Conservation (phyloP, 53 echinoderm and acorn worm genomes). For the Holothuria scabra region DNA sequence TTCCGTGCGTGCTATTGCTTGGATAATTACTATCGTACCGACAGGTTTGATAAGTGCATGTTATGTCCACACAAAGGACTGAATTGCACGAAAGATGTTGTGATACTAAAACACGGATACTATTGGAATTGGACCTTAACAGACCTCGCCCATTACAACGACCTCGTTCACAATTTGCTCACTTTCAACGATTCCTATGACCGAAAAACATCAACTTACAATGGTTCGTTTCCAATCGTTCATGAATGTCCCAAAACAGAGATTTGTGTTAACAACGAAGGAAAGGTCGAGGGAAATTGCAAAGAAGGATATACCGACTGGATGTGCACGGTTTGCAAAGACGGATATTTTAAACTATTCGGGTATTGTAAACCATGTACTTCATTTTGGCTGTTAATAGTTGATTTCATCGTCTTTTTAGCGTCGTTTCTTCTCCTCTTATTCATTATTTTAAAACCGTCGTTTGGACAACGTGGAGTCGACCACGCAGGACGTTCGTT, state of each 20-base stretch:
- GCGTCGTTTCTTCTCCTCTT: conserved; percentile 2
- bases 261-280: conserved; percentile 2
- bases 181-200: conserved; percentile 20
- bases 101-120: conserved; percentile 1
- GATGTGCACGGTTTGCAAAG: conserved; percentile 50
- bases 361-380: conserved; percentile 47
- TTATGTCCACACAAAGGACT: conserved; percentile 39
- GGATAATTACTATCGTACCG: conserved; percentile 11
- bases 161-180: not conserved
- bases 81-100: conserved; percentile 15
- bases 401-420: not conserved
- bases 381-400: not conserved
- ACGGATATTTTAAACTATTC: conserved; percentile 12
- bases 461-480: not conserved
- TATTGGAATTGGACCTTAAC: conserved; percentile 48
- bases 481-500: not conserved
- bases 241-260: conserved; percentile 40
- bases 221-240: conserved; percentile 13
- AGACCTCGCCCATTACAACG: conserved; percentile 5
- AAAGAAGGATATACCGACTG: conserved; percentile 42
- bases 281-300: conserved; percentile 19
- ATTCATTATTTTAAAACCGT: not conserved
- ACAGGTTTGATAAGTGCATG: conserved; percentile 44
- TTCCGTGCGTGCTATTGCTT: conserved; percentile 49
- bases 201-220: not conserved